Conservation (phyloP, 2,113 vertebrate genomes). For the Rhea pennata region DNA sequence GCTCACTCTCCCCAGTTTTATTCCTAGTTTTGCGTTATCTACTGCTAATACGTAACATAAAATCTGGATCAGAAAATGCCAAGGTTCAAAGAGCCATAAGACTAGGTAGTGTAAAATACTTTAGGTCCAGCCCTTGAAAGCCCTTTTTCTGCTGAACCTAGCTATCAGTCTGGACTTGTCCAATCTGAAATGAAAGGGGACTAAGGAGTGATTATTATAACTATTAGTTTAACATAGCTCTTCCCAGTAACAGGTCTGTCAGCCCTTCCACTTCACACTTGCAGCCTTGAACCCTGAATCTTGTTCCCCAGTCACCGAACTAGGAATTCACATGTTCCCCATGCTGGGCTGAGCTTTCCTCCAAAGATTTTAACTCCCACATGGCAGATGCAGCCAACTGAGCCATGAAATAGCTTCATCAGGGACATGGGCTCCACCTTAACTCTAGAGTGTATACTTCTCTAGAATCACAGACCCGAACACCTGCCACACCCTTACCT, state of each 20-base stretch:
- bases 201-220: neutral
- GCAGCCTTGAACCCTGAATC: neutral
- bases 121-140: neutral
- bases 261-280: neutral
- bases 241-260: neutral
- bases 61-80: neutral
- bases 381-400: neutral
- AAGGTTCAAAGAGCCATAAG: neutral
- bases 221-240: neutral
- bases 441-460: neutral
- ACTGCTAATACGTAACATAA: neutral
- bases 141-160: neutral
- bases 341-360: neutral
- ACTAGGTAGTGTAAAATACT: neutral
- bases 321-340: neutral
- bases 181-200: neutral
- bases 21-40: neutral
- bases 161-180: neutral
- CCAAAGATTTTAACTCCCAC: neutral
- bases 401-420: accelerated
- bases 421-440: neutral
- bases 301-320: neutral
- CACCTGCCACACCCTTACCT: neutral
- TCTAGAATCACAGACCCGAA: neutral
- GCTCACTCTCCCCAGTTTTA: neutral